phyloP scores from a whole-genome alignment of 2,113 vertebrate species.

The Mesembrinibis cayennensis region DNA sequence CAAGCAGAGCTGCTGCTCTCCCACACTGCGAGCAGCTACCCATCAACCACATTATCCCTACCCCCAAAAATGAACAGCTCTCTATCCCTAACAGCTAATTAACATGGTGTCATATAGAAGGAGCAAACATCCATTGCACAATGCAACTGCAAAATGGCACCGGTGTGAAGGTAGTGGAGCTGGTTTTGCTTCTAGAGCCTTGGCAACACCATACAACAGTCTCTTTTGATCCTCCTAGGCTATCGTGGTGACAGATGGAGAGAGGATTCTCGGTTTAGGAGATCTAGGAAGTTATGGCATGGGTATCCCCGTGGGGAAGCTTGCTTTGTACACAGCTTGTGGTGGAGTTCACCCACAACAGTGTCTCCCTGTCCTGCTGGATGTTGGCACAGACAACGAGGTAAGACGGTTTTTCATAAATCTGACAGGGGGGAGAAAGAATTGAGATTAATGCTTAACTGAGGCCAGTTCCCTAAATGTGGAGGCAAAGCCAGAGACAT shows the following conservation, averaged over 20 bases:
- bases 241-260: slow-evolving; percentile 96
- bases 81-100: not conserved
- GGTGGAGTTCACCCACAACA: slow-evolving; percentile 90
- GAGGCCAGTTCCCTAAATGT: not conserved
- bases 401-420: slow-evolving; percentile 49
- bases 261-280: slow-evolving; percentile 93
- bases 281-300: slow-evolving; percentile 95
- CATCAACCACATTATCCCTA: not conserved
- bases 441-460: not conserved
- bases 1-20: not conserved
- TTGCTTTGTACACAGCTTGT: slow-evolving; percentile 96
- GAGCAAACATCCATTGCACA: not conserved
- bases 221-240: slow-evolving; percentile 77
- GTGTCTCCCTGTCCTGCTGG: slow-evolving; percentile 94
- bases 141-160: not conserved
- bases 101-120: not conserved
- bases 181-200: not conserved
- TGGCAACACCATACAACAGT: not conserved
- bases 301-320: slow-evolving; percentile 97
- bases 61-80: not conserved
- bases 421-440: not conserved
- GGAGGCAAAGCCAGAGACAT: not conserved
- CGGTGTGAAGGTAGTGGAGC: not conserved
- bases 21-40: not conserved
- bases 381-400: slow-evolving; percentile 98